Evolutionary conservation across 35 echinoderm and acorn worm genomes (phyloP).

Genomic region (Anneissia japonica): DNA sequence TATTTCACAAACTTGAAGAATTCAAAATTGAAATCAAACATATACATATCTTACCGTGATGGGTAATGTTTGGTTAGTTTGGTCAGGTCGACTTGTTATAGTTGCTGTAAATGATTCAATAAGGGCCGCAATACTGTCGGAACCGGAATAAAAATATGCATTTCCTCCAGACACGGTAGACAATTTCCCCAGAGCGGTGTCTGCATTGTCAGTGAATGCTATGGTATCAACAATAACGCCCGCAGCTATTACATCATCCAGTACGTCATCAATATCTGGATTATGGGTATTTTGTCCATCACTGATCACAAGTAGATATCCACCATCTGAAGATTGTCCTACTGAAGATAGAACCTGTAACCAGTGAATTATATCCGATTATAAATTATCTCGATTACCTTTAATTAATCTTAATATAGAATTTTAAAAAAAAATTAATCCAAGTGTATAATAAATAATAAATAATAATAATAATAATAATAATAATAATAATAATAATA

Average conservation of each 20-base stretch:
- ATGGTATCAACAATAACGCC: conserved; percentile 69
- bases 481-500: too few relatives aligned
- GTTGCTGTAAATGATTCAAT: conserved; percentile 37
- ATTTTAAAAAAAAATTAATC: too few relatives aligned
- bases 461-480: too few relatives aligned
- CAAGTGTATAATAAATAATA: too few relatives aligned
- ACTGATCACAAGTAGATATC: conserved; percentile 41
- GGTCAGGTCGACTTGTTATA: background rate
- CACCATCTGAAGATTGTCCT: conserved; percentile 26
- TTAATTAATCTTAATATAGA: too few relatives aligned
- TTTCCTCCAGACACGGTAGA: conserved; percentile 11
- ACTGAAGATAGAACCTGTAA: conserved; percentile 12
- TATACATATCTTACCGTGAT: too few relatives aligned
- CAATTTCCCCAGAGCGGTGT: background rate
- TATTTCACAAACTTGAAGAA: too few relatives aligned
- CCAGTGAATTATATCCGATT: background rate
- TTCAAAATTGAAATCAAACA: too few relatives aligned
- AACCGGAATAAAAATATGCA: conserved; percentile 24
- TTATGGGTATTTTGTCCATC: conserved; percentile 42
- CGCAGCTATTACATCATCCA: conserved; percentile 32
- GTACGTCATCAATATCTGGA: conserved; percentile 47
- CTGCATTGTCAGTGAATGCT: conserved; percentile 44
- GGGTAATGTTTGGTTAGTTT: too few relatives aligned
- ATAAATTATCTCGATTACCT: too few relatives aligned
- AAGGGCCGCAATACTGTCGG: conserved; percentile 13